These are phyloP conservation scores for Eristalis arbustorum DNA, from an alignment of 2,888 invertebrate genomes.

Conservation along the genomic window DNA sequence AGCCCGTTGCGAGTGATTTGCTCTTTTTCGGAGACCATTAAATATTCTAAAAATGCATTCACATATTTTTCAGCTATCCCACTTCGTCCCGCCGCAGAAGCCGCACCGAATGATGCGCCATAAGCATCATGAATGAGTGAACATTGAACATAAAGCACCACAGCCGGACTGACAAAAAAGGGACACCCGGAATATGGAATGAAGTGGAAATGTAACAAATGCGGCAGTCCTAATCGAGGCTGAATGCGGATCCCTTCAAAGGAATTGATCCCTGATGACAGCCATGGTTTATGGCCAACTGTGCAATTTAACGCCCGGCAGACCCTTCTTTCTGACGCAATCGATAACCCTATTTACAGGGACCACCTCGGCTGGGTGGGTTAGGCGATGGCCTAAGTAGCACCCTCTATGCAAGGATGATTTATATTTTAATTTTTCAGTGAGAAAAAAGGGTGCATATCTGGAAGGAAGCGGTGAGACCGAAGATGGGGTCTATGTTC, in stretches of 20 bases:
- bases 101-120: background rate
- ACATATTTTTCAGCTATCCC: background rate
- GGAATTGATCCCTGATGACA: background rate
- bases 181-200: background rate
- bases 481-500: background rate
- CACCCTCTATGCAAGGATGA: constrained; percentile 10
- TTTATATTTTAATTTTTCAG: constrained; percentile 51
- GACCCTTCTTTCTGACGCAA: constrained; percentile 35
- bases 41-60: constrained; percentile 12
- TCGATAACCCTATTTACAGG: constrained; percentile 19
- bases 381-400: background rate
- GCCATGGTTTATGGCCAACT: constrained; percentile 20
- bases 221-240: constrained; percentile 15
- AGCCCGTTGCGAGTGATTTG: background rate
- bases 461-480: background rate
- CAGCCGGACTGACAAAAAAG: background rate
- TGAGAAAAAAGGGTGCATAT: constrained; percentile 10
- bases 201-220: constrained; percentile 15
- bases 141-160: background rate
- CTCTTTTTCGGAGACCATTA: background rate
- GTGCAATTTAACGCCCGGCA: constrained; percentile 22
- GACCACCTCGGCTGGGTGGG: background rate
- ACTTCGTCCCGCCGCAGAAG: background rate
- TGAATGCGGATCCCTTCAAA: background rate
- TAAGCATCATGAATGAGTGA: background rate